A percentile compares a stretch with the other conserved stretches of the same genome.
These are phyloP conservation scores for Monoplex corrugatus DNA, from an alignment of 2,888 invertebrate genomes.

Conservation along the genomic window DNA sequence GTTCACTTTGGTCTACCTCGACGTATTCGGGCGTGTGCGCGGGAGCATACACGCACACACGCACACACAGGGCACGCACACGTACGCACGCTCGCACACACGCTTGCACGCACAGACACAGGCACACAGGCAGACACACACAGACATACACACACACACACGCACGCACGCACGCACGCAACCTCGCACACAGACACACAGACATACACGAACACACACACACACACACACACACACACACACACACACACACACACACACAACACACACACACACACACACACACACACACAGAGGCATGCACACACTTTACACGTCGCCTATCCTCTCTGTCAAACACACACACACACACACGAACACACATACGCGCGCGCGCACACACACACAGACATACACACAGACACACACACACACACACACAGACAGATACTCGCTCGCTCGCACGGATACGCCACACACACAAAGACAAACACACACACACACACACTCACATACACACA, in stretches of 20 bases:
- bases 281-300: background rate
- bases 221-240: background rate
- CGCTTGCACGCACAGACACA: background rate
- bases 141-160: slow-evolving; percentile 9
- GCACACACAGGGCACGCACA: background rate
- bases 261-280: background rate
- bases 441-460: background rate
- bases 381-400: slow-evolving; percentile 15
- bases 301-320: too few species aligned
- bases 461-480: background rate
- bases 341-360: background rate
- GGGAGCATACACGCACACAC: background rate
- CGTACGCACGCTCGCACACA: background rate
- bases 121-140: background rate
- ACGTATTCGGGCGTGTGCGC: too few species aligned
- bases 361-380: background rate
- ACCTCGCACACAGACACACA: background rate
- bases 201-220: background rate
- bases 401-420: background rate
- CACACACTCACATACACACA: background rate
- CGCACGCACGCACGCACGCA: background rate
- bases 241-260: background rate
- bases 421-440: background rate
- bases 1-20: too few species aligned
- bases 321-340: too few species aligned